Evolutionary conservation across 2,113 vertebrate genomes (phyloP).

Genomic region (Phylloscopus trochilus): DNA sequence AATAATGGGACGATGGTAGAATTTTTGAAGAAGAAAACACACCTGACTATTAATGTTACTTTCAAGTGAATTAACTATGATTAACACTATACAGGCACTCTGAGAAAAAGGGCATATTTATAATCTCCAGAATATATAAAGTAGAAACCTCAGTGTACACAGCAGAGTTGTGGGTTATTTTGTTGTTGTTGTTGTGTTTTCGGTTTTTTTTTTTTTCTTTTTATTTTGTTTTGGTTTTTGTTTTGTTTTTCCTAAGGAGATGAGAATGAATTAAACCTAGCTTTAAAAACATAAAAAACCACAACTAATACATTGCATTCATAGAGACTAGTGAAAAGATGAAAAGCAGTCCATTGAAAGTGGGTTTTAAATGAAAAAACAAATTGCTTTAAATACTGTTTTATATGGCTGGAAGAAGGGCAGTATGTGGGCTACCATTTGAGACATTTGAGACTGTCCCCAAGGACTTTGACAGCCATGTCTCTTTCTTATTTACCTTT

Average conservation of each 20-base stretch:
- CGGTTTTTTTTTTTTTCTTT: neutral
- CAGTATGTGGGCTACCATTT: neutral
- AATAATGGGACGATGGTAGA: neutral
- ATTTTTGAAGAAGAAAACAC: neutral
- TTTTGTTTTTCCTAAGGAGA: neutral
- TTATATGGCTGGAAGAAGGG: neutral
- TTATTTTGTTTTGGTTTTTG: too few relatives aligned
- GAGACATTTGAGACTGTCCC: neutral
- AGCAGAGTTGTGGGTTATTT: neutral
- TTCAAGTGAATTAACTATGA: neutral
- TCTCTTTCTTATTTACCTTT: neutral
- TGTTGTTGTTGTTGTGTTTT: too few relatives aligned
- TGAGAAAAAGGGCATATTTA: neutral
- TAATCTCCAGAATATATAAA: neutral
- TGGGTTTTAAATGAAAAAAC: neutral
- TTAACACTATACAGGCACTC: neutral
- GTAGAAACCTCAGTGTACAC: neutral
- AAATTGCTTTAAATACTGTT: neutral
- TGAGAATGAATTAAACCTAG: neutral
- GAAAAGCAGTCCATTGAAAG: neutral
- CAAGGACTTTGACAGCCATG: neutral
- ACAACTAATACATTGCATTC: neutral
- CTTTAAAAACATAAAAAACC: neutral
- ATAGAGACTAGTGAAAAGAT: neutral
- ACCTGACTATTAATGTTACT: neutral